Conservation (phyloP, 2,888 invertebrate genomes). For the Leptinotarsa rubiginosa region DNA sequence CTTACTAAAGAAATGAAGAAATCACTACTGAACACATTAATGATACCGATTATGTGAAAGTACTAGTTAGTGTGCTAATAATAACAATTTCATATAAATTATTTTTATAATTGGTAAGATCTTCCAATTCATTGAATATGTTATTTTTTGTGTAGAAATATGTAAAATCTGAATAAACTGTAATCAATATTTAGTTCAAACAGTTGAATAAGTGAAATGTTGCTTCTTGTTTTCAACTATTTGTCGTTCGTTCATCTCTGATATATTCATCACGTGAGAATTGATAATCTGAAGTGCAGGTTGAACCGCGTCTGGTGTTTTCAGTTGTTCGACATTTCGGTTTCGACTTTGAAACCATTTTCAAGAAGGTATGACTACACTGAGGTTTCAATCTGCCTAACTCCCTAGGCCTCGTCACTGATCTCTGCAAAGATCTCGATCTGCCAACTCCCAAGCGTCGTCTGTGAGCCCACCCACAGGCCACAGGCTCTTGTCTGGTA, state of each 20-base stretch:
- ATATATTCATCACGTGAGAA: background rate
- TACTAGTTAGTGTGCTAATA: background rate
- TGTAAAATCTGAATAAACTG: background rate
- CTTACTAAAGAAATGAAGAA: background rate
- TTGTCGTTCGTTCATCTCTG: background rate
- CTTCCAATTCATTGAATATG: constrained; percentile 1
- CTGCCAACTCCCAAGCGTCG: too few species aligned
- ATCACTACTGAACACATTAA: background rate
- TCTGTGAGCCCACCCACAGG: too few species aligned
- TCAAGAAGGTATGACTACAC: too few species aligned
- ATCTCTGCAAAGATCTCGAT: too few species aligned
- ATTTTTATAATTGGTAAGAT: background rate
- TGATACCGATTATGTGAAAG: constrained; percentile 5
- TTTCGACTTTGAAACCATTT: too few species aligned
- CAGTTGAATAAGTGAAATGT: constrained; percentile 2
- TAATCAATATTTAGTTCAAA: background rate
- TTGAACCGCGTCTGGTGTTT: too few species aligned
- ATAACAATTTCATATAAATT: background rate
- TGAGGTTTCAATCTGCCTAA: too few species aligned
- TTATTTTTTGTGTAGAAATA: background rate
- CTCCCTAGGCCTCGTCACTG: too few species aligned
- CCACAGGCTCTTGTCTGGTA: too few species aligned
- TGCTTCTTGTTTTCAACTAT: background rate
- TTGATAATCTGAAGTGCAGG: too few species aligned
- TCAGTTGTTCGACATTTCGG: too few species aligned